Conservation (phyloP, 1,140 invertebrate genomes). For the Grapholita molesta region DNA sequence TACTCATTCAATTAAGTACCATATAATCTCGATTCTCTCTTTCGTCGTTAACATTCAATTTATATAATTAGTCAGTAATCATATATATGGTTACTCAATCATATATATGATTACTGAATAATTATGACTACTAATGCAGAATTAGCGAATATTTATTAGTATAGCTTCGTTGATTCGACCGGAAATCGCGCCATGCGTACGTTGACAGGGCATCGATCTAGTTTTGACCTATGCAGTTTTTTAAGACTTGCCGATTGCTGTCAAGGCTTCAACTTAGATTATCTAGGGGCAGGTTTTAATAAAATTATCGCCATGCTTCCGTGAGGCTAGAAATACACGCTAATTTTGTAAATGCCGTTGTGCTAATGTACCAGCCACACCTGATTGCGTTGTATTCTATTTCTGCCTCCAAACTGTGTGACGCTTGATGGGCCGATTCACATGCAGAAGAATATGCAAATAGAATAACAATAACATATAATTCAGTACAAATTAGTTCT, state of each 20-base stretch:
- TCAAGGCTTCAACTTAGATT: background rate
- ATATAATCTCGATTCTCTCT: background rate
- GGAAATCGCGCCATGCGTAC: background rate
- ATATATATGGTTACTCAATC: too few species aligned
- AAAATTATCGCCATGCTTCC: constrained; percentile 29
- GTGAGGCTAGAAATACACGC: constrained; percentile 33
- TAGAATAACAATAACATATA: too few species aligned
- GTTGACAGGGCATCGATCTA: background rate
- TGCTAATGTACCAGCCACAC: constrained; percentile 36
- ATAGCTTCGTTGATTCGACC: background rate
- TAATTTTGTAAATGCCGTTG: constrained; percentile 25
- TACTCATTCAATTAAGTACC: background rate
- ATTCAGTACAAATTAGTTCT: too few species aligned
- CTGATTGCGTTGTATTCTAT: constrained; percentile 24
- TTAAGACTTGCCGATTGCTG: background rate
- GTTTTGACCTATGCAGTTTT: background rate
- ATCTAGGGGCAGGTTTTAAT: background rate
- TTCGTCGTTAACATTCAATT: background rate
- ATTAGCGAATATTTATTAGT: background rate
- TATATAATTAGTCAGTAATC: background rate
- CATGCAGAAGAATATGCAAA: background rate
- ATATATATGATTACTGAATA: background rate
- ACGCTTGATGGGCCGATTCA: background rate
- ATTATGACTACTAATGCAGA: background rate
- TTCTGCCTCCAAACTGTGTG: background rate